Conservation (phyloP, 2,888 invertebrate genomes). For the Thumatha senex region DNA sequence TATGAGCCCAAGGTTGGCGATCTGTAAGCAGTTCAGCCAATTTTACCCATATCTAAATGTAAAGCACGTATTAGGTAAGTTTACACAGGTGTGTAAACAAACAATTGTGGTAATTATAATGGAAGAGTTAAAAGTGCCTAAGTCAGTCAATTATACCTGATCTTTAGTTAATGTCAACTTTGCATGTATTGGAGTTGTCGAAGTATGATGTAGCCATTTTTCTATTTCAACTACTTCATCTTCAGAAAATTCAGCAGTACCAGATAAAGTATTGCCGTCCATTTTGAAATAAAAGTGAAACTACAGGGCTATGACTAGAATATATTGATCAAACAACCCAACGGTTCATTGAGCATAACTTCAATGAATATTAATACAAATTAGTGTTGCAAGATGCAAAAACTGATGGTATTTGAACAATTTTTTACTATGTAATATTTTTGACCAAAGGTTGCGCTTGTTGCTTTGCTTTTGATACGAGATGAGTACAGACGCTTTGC, state of each 20-base stretch:
- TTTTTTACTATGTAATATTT: too few relatives aligned
- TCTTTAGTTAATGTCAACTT: slow-evolving; percentile 55
- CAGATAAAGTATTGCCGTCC: slow-evolving; percentile 50
- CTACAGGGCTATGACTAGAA: slow-evolving; percentile 20
- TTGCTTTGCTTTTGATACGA: too few relatives aligned
- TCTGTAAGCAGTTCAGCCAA: too few relatives aligned
- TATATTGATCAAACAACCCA: slow-evolving; percentile 17
- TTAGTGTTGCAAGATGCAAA: background rate
- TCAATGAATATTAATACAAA: background rate
- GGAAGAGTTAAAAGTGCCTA: too few relatives aligned
- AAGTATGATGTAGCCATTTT: slow-evolving; percentile 18
- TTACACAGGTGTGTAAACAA: too few relatives aligned
- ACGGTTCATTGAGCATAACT: background rate
- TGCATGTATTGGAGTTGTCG: slow-evolving; percentile 47
- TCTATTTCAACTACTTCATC: slow-evolving; percentile 28
- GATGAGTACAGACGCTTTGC: too few relatives aligned
- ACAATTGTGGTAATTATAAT: too few relatives aligned
- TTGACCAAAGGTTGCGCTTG: too few relatives aligned
- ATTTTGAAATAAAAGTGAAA: slow-evolving; percentile 28
- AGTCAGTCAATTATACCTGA: slow-evolving; percentile 55
- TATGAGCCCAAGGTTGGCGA: too few relatives aligned
- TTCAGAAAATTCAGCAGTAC: slow-evolving; percentile 48
- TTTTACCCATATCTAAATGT: too few relatives aligned
- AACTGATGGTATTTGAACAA: background rate
- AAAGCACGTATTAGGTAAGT: too few relatives aligned